A percentile compares a stretch with the other conserved stretches of the same genome.
These are phyloP conservation scores for Chromobotia macracanthus DNA, from an alignment of 2,797 vertebrate species.

Conservation along the genomic window DNA sequence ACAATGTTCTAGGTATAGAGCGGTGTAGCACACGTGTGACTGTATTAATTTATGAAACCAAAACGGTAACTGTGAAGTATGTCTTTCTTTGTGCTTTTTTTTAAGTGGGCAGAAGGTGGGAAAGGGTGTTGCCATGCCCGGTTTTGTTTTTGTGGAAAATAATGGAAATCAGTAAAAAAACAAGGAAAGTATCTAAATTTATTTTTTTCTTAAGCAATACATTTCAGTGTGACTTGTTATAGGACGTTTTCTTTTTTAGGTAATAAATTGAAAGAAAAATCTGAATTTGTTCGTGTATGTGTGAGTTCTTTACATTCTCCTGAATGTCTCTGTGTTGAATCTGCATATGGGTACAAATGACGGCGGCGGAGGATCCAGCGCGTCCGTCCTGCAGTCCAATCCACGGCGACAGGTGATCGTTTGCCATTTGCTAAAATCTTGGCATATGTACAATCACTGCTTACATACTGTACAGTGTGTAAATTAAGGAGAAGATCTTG, in stretches of 20 bases:
- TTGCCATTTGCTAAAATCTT: no score
- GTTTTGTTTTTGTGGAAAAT: conserved; percentile 78
- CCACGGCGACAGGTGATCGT: conserved; percentile 55
- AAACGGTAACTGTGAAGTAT: conserved; percentile 89
- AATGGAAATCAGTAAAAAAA: conserved; percentile 75
- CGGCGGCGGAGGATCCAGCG: conserved; percentile 48
- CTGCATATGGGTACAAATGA: conserved; percentile 1
- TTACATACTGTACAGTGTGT: no score
- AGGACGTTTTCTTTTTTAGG: conserved; percentile 87
- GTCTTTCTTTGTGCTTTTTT: conserved; percentile 87
- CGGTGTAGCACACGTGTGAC: conserved; percentile 88
- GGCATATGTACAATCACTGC: not conserved
- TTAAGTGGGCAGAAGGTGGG: conserved; percentile 70
- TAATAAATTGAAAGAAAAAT: conserved; percentile 82
- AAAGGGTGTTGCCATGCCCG: conserved; percentile 68
- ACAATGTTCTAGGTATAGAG: conserved; percentile 87
- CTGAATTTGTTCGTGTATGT: conserved; percentile 53
- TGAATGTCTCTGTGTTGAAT: not conserved
- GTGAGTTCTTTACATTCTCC: not conserved
- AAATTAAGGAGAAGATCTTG: no score
- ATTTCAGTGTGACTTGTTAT: conserved; percentile 90
- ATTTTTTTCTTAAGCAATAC: conserved; percentile 90
- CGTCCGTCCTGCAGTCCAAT: conserved; percentile 61
- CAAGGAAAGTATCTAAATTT: conserved; percentile 82
- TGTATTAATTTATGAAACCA: conserved; percentile 90